Conservation (phyloP, 1,140 invertebrate species). For the Conus ventricosus region DNA sequence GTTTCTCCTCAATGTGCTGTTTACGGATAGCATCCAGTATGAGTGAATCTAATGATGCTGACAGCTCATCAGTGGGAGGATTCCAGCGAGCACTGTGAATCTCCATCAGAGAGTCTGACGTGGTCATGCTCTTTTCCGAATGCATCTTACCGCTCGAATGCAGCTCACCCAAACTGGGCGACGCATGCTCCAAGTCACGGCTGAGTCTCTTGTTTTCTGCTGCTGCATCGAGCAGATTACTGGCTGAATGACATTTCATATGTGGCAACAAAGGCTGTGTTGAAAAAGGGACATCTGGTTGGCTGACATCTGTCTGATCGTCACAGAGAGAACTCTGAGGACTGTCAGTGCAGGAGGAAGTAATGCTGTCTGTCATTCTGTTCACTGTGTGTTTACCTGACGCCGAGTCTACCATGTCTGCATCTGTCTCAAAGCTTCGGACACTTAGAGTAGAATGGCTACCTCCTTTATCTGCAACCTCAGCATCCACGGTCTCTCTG, state of each 20-base stretch:
- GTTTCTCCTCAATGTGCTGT: conserved; percentile 49
- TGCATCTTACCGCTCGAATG: conserved; percentile 12
- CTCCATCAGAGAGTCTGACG: conserved; percentile 20
- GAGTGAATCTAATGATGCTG: conserved; percentile 64
- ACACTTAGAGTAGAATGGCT: neutral
- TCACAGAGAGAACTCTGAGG: neutral
- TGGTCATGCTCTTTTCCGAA: neutral
- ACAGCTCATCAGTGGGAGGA: conserved; percentile 55
- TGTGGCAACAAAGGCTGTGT: conserved; percentile 16
- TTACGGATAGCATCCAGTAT: conserved; percentile 55
- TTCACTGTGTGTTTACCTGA: neutral
- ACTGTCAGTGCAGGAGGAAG: neutral
- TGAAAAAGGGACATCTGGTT: conserved; percentile 7
- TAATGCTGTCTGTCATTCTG: conserved; percentile 13
- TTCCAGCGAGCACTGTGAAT: conserved; percentile 37
- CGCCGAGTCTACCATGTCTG: neutral
- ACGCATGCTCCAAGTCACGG: conserved; percentile 16
- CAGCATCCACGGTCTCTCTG: neutral
- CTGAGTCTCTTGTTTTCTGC: conserved; percentile 22
- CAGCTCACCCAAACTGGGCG: conserved; percentile 27
- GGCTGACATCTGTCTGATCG: neutral
- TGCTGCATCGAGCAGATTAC: conserved; percentile 28
- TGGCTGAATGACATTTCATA: conserved; percentile 32
- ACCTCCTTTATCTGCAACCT: neutral
- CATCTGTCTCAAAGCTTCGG: neutral